A percentile compares a stretch with the other conserved stretches of the same genome.
Conservation (phyloP, 1,140 invertebrate genomes). For the Listronotus bonariensis region DNA sequence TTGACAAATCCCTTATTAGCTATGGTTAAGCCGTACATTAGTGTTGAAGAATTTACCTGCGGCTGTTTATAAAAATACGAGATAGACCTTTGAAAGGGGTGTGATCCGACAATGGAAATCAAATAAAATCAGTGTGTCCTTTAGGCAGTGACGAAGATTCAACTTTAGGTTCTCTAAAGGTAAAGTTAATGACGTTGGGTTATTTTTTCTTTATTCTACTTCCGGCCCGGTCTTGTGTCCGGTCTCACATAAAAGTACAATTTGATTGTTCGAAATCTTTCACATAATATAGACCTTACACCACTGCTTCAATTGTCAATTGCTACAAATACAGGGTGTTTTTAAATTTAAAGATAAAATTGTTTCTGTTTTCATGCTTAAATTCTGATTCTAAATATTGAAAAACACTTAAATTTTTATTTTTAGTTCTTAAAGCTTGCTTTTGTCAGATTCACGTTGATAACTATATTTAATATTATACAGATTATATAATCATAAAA, state of each 20-base stretch:
- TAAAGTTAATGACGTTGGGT: slow-evolving; percentile 26
- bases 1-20: slow-evolving; percentile 24
- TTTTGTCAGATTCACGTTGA: too few species aligned
- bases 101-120: slow-evolving; percentile 19
- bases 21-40: slow-evolving; percentile 12
- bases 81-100: slow-evolving; percentile 22
- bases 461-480: too few species aligned
- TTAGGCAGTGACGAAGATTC: slow-evolving; percentile 7
- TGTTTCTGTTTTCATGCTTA: too few species aligned
- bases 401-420: too few species aligned
- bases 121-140: slow-evolving; percentile 16
- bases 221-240: slow-evolving; percentile 17
- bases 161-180: slow-evolving; percentile 14
- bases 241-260: slow-evolving; percentile 12
- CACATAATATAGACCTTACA: too few species aligned
- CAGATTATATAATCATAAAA: too few species aligned
- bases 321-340: too few species aligned
- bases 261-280: too few species aligned
- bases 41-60: slow-evolving; percentile 12
- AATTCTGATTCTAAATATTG: too few species aligned
- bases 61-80: slow-evolving; percentile 2
- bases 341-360: too few species aligned
- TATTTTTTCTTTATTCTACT: slow-evolving; percentile 14
- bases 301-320: too few species aligned
- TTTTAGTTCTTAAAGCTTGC: too few species aligned